These are phyloP conservation scores for Hirtodrosophila confusa DNA, from an alignment of 2,888 invertebrate species.

Conservation along the genomic window DNA sequence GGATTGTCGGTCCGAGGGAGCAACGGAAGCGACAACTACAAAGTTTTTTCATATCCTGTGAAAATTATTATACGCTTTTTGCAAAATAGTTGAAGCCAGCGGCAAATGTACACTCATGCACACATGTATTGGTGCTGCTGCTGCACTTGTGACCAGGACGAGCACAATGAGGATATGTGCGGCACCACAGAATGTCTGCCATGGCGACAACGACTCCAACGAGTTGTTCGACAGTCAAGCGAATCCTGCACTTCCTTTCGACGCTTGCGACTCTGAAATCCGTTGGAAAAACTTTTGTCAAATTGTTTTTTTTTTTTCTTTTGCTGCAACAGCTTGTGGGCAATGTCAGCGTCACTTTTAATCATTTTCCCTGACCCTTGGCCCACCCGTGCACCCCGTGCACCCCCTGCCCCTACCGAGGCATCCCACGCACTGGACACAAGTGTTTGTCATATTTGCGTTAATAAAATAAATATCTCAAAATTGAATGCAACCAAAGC, in stretches of 20 bases:
- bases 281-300: constrained; percentile 42
- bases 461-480: constrained; percentile 46
- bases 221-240: constrained; percentile 47
- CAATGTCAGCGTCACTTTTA: constrained; percentile 60
- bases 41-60: constrained; percentile 79
- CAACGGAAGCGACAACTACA: constrained; percentile 72
- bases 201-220: constrained; percentile 22
- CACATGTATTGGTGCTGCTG: background rate
- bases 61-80: constrained; percentile 77
- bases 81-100: constrained; percentile 67
- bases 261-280: constrained; percentile 11
- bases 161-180: constrained; percentile 32
- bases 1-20: constrained; percentile 31
- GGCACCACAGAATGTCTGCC: constrained; percentile 30
- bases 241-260: constrained; percentile 38
- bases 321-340: constrained; percentile 65
- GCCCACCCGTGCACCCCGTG: background rate
- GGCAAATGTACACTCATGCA: constrained; percentile 36
- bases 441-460: constrained; percentile 46
- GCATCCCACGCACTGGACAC: constrained; percentile 1
- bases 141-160: constrained; percentile 47
- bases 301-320: constrained; percentile 37
- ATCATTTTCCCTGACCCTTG: constrained; percentile 45
- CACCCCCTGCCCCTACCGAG: background rate
- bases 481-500: constrained; percentile 32